Conservation (phyloP, 1,140 invertebrate genomes). For the Ooceraea biroi region DNA sequence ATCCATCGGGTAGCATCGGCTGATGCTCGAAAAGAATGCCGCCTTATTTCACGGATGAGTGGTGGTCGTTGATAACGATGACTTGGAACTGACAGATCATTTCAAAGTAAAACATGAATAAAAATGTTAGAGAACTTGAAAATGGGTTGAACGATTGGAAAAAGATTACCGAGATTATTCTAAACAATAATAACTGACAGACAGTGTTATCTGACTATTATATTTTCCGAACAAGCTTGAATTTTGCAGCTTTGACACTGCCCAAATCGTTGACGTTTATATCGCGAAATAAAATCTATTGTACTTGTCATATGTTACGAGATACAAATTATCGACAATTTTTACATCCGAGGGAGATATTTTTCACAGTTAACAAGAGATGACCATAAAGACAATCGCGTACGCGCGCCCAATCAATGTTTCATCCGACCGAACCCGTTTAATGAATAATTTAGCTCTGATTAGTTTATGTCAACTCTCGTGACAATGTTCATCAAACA, state of each 20-base stretch:
- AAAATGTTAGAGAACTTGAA: neutral
- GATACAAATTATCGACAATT: neutral
- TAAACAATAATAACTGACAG: neutral
- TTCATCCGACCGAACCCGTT: neutral
- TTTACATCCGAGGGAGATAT: neutral
- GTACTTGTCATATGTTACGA: neutral
- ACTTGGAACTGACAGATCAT: neutral
- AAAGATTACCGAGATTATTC: neutral
- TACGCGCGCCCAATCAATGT: conserved; percentile 7
- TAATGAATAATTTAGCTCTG: conserved; percentile 30
- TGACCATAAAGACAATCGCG: neutral
- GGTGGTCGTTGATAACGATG: neutral
- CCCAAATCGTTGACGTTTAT: conserved; percentile 1
- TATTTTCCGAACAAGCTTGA: neutral
- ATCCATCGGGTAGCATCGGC: neutral
- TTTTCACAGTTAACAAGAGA: neutral
- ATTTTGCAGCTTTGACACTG: neutral
- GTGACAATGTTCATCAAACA: conserved; percentile 38
- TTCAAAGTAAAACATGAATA: neutral
- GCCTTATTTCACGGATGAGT: neutral
- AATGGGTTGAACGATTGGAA: neutral
- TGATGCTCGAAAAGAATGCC: conserved; percentile 10
- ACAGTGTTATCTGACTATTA: no score
- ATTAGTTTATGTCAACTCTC: conserved; percentile 45
- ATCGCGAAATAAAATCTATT: neutral